Evolutionary conservation across 2,113 vertebrate species (phyloP), one percentile per base, ranked within the genome.

Genomic region (Dipodomys spectabilis): DNA sequence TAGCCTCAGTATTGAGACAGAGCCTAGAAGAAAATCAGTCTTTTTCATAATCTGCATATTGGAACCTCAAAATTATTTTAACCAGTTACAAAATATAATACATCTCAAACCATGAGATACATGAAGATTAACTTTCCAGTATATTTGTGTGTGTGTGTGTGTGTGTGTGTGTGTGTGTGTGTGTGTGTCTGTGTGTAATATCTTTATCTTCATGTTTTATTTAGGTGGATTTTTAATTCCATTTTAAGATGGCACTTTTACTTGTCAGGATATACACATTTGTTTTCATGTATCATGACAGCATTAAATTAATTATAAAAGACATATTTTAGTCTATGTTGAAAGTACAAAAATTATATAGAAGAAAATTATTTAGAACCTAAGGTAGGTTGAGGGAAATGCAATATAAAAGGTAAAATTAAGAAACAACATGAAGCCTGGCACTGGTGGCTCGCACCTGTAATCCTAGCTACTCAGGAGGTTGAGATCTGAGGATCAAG

Each of bases 331-430:
- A 30, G n/a, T 83, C 13, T 93, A 62, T 18, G 1, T 19, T 79
- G 82, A 74, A 78, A 69, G 35, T 4, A 73, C 49, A 89, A 82
- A 95, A 82, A 62, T 90, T 60, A 86, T 23, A 39, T 35, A 6
- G 23, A 88, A 86, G 15, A 82, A 95, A 87, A 57, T 62, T 78
- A 19, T 91, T 71, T 83, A 86, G 39, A 83, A 87, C 67, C 75
- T 95, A 39, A 39, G 39, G 39, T 90, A 88, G 13, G 3, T 80
- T 64, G 74, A 30, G 93, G 69, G 82, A 94, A 86, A 39, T 90
- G 13, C 13, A 71, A 69, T 88, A 77, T 88, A 11, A 25, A 39
- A 74, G 11, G 18, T 71, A 92, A 90, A 95, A 86, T 64, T 45
- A 62, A 82, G 86, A 81, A 77, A 64, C 8, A 71, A 89, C 71